phyloP scores from a whole-genome alignment of 2,888 invertebrate species.

The Anoplius nigerrimus region DNA sequence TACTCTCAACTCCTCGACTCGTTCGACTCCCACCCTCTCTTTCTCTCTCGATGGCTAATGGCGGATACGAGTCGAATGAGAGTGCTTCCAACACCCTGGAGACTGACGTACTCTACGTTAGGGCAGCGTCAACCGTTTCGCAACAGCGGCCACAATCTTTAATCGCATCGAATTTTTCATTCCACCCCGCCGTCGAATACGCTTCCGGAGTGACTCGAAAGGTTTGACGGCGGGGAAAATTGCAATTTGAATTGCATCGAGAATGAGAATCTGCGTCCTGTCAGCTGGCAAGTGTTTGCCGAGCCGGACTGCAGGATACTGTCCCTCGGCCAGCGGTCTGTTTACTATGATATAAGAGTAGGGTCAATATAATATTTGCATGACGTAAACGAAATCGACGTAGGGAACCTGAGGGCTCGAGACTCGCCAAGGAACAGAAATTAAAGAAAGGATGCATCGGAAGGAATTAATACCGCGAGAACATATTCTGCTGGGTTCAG shows the following conservation, averaged over 20 bases:
- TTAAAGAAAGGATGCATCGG: too few relatives aligned
- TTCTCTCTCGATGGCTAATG: conserved; percentile 27
- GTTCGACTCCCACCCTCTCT: conserved; percentile 6
- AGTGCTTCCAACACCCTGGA: conserved; percentile 28
- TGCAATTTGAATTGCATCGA: conserved; percentile 45
- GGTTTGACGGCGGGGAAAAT: conserved; percentile 22
- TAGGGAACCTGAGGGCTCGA: too few relatives aligned
- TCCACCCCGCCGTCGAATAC: too few relatives aligned
- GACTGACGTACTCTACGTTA: not conserved
- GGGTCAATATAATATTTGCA: conserved; percentile 44
- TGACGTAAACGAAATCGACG: conserved; percentile 31
- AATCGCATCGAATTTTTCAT: not conserved
- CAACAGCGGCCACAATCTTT: not conserved
- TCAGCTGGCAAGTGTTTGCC: conserved; percentile 31
- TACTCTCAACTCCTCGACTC: not conserved
- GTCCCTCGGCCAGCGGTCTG: conserved; percentile 31
- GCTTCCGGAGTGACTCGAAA: too few relatives aligned
- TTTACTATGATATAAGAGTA: conserved; percentile 38
- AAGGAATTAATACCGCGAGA: too few relatives aligned
- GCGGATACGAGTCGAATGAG: conserved; percentile 27
- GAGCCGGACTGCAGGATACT: conserved; percentile 29
- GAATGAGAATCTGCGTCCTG: conserved; percentile 23
- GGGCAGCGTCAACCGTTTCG: not conserved
- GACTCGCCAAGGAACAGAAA: too few relatives aligned
- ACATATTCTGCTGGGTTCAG: too few relatives aligned